These are phyloP conservation scores for Hippocampus zosterae DNA, from an alignment of 2,113 vertebrate species.

Conservation along the genomic window DNA sequence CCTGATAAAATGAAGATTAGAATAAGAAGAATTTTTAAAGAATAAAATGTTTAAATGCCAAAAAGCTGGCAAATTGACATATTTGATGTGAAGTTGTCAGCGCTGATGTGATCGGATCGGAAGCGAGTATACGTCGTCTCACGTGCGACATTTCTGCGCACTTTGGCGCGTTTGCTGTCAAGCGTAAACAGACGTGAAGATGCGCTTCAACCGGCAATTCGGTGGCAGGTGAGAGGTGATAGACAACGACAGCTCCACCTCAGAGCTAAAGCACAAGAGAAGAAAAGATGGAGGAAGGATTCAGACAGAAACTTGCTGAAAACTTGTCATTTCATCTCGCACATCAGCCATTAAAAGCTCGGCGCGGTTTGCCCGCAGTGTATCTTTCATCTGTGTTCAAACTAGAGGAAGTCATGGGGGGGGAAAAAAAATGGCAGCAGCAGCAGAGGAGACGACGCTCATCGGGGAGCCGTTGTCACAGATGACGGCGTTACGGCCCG, in stretches of 20 bases:
- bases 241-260: slow-evolving; percentile 29
- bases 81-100: slow-evolving; percentile 39
- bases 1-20: slow-evolving; percentile 13
- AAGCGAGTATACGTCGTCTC: slow-evolving; percentile 5
- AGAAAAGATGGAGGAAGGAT: not conserved
- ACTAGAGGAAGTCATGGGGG: not conserved
- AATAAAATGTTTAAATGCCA: too few relatives aligned
- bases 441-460: slow-evolving; percentile 6
- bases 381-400: not conserved
- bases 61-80: slow-evolving; percentile 28
- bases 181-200: slow-evolving; percentile 11
- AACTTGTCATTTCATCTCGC: slow-evolving; percentile 5
- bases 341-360: slow-evolving; percentile 20
- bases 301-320: slow-evolving; percentile 11
- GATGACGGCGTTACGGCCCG: too few relatives aligned
- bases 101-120: slow-evolving; percentile 23
- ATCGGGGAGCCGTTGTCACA: not conserved
- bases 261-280: slow-evolving; percentile 16
- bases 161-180: slow-evolving; percentile 8
- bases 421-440: not conserved
- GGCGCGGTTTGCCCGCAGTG: slow-evolving; percentile 9
- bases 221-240: slow-evolving; percentile 38
- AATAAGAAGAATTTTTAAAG: not conserved
- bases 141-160: slow-evolving; percentile 6
- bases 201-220: not conserved